Evolutionary conservation across 2,797 vertebrate genomes (phyloP).

Genomic region (Myiotriccus ornatus): DNA sequence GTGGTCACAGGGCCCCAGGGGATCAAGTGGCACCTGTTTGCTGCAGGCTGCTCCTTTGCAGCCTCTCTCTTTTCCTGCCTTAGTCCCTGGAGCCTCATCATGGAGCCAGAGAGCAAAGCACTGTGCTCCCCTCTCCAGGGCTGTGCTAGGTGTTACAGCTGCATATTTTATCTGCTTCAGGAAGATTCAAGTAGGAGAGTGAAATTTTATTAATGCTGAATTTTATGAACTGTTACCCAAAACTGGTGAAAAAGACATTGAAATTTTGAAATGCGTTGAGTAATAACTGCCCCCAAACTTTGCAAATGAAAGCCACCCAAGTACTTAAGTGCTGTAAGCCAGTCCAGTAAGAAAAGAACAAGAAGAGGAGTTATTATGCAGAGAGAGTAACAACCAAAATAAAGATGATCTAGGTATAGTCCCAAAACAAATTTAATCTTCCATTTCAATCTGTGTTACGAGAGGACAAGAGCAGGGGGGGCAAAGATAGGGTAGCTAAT

Average conservation of each 20-base stretch:
- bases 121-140: neutral
- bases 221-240: neutral
- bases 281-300: neutral
- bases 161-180: neutral
- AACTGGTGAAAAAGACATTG: neutral
- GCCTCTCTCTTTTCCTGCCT: neutral
- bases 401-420: neutral
- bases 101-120: fast-evolving
- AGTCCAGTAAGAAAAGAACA: neutral
- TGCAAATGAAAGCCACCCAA: neutral
- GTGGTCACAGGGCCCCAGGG: neutral
- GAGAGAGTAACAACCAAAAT: neutral
- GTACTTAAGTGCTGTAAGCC: neutral
- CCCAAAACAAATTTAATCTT: neutral
- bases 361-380: neutral
- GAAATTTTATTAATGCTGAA: neutral
- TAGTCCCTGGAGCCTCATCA: neutral
- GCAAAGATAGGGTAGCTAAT: neutral
- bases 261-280: neutral
- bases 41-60: neutral
- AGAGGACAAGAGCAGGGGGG: neutral
- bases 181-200: neutral
- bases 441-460: neutral
- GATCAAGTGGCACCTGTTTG: neutral
- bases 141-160: neutral